Evolutionary conservation across 2,113 vertebrate species (phyloP).

Genomic region (Laterallus jamaicensis): DNA sequence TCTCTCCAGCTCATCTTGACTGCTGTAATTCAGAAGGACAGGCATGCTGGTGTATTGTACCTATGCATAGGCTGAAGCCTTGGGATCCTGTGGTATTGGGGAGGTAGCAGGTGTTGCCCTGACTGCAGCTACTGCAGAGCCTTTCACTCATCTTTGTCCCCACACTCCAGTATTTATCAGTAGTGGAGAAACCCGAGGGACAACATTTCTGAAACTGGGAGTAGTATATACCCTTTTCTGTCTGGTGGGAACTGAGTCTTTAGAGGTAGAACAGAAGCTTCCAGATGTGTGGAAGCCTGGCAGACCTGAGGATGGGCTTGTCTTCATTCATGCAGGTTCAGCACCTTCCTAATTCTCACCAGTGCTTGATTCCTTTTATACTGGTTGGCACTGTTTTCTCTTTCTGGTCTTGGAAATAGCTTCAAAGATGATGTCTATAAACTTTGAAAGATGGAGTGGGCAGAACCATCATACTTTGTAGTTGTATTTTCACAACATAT

Average conservation of each 20-base stretch:
- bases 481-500: background rate
- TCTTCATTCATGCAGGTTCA: background rate
- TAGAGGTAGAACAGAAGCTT: background rate
- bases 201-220: background rate
- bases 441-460: background rate
- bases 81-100: background rate
- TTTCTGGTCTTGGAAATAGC: background rate
- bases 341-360: background rate
- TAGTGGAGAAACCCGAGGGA: background rate
- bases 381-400: background rate
- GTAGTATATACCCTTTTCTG: background rate
- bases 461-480: background rate
- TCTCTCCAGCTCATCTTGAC: background rate
- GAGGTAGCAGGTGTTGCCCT: background rate
- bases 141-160: background rate
- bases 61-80: background rate
- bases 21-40: fast-evolving
- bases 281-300: background rate
- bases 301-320: background rate
- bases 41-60: background rate
- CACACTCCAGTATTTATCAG: background rate
- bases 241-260: background rate
- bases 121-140: background rate
- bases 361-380: background rate
- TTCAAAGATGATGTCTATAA: background rate